phyloP scores from a whole-genome alignment of 2,797 vertebrate genomes.

The Coregonus sp. region DNA sequence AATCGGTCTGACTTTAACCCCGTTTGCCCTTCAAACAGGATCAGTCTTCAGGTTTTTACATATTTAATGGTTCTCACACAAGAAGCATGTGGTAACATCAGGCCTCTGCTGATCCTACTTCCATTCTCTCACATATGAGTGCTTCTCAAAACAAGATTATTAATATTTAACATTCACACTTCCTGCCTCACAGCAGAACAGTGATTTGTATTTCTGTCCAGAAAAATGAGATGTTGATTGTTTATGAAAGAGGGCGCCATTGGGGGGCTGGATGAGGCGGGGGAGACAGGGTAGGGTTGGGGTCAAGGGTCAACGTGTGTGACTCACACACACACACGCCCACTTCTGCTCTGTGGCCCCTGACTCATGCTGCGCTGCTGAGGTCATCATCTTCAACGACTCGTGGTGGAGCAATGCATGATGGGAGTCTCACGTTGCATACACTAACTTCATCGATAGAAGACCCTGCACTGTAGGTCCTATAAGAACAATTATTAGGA shows the following conservation, averaged over 20 bases:
- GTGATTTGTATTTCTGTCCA: conserved; percentile 60
- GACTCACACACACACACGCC: conserved; percentile 3
- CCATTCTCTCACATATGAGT: conserved; percentile 58
- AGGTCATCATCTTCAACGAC: conserved; percentile 26
- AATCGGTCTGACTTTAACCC: conserved; percentile 30
- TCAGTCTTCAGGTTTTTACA: background rate
- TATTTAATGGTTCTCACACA: conserved; percentile 59
- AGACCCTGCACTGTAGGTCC: no score
- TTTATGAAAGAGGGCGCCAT: conserved; percentile 54
- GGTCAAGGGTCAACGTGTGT: conserved; percentile 41
- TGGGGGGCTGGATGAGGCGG: background rate
- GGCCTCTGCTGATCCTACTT: conserved; percentile 52
- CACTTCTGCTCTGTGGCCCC: conserved; percentile 35
- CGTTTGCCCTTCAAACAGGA: background rate
- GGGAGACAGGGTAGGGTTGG: background rate
- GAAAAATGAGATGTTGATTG: conserved; percentile 56
- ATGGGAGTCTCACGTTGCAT: no score
- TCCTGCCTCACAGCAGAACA: conserved; percentile 71
- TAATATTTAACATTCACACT: conserved; percentile 75
- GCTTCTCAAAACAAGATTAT: conserved; percentile 55
- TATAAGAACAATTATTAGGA: no score
- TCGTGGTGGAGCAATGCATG: no score
- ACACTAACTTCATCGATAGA: no score
- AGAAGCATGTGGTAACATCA: conserved; percentile 31
- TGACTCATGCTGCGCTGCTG: conserved; percentile 28